phyloP scores from a whole-genome alignment of 92 coral and sea anemone species.

The Heliopora coerulea region DNA sequence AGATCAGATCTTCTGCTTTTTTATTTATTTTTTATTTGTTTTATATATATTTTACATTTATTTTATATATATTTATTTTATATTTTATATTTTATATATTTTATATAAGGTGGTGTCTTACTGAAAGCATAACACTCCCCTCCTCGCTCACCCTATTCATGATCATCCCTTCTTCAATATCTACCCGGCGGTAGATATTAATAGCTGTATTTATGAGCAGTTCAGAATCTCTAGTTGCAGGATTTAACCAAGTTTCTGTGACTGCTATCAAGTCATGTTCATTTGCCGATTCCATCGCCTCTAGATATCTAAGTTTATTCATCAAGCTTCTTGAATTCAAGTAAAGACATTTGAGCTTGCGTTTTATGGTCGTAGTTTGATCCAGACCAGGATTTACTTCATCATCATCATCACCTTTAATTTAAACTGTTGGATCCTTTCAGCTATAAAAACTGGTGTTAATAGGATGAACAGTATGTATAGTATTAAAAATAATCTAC shows the following conservation, averaged over 20 bases:
- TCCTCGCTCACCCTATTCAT: slow-evolving; percentile 8
- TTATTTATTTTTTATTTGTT: too few relatives aligned
- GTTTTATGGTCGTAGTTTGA: not conserved
- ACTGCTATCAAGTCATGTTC: slow-evolving; percentile 41
- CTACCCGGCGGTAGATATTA: slow-evolving; percentile 27
- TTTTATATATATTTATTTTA: too few relatives aligned
- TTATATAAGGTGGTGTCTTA: slow-evolving; percentile 23
- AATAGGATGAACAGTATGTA: too few relatives aligned
- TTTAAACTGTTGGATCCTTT: too few relatives aligned
- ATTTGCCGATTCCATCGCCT: slow-evolving; percentile 25
- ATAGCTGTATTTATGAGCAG: slow-evolving; percentile 31
- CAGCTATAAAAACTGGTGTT: too few relatives aligned
- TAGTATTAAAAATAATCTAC: too few relatives aligned
- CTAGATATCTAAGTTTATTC: slow-evolving; percentile 31
- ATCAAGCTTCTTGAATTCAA: slow-evolving; percentile 40
- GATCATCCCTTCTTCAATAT: slow-evolving; percentile 26
- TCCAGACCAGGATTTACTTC: slow-evolving; percentile 40
- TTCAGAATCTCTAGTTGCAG: slow-evolving; percentile 28
- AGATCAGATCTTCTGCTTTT: slow-evolving; percentile 41
- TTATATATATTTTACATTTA: too few relatives aligned
- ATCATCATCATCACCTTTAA: too few relatives aligned
- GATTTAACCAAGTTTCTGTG: slow-evolving; percentile 46
- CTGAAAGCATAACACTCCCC: slow-evolving; percentile 42
- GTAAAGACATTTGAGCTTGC: slow-evolving; percentile 36
- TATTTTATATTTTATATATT: too few relatives aligned